Base-by-base conservation (phyloP, 2,888 invertebrate species). In the Melieria omissa region DNA sequence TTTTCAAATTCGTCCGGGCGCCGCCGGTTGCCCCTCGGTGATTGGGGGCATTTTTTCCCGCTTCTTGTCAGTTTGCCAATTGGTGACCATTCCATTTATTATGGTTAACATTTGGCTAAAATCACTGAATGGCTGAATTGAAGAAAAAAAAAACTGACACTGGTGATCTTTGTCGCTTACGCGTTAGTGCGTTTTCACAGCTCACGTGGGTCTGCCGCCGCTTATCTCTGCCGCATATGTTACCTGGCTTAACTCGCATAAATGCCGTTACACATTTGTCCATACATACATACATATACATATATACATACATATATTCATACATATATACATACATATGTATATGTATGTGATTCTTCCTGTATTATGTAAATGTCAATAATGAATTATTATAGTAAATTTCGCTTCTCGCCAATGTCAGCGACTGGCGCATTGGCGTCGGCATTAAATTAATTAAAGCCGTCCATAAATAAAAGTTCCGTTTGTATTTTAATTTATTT, bases 401-500 rank as follows among this genome's bases (percentile, higher is more conserved):
- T 29, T 29, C 29, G 29, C 29, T 29, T 29, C 29, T 29, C 54
- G 8, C 57, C 57, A 58, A 58, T 41, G 41, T 58, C 66, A 67
- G 42, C 45, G 60, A 61, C 44, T 61, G 67, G 67, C 60, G 60
- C 52, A 61, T 29, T 29, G 29, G 29, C 29, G 29, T 29, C 67
- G 60, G 62, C 63, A 63, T 69, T 69, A 69, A 69, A 69, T 69
- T 69, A 69, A 69, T 69, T 69, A 69, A 63, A 63, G 55, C 63
- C 62, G 55, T 45, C 69, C 69, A 69, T 69, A 69, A 69, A 62
- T 63, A 69, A 69, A 63, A 69, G 54, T 45, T 46, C 45, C 41
- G 55, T 55, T 62, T 62, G 54, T 52, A 69, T 69, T 69, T 69
- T 69, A 61, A 69, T 69, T 69, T 69, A 66, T 66, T 66, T 65